Base-by-base conservation (phyloP, 2,113 vertebrate species). In the Prinia subflava region DNA sequence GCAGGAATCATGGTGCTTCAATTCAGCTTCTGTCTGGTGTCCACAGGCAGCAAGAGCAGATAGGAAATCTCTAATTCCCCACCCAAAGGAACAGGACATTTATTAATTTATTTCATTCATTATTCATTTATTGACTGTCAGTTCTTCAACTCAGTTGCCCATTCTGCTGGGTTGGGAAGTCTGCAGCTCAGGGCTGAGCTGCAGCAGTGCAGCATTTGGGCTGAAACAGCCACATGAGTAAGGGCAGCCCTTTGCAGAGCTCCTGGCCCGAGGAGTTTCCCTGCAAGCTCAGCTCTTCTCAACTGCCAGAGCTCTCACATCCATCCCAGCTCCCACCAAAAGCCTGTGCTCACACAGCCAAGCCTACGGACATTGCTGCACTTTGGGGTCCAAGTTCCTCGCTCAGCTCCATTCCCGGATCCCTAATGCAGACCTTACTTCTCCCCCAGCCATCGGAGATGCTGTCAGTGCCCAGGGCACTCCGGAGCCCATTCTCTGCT, bases 401-500 rank as follows among this genome's bases (percentile, higher is more conserved):
- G 0, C 22, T 19, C 5, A 2, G 3, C 30, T 52, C 60, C 47
- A 18, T 35, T 35, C 42, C 47, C 52, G 42, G 28, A 10, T 15
- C 47, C 21, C n/a, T 23, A 35, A 11, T 0, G 6, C 64, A 33
- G 77, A n/a, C 46, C 35, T 39, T 46, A 20, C 63, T 59, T 55
- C 24, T 15, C 3, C 33, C 8, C 3, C 13, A 25, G 69, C 7
- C 55, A 11, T 1, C 41, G 64, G 47, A 68, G 35, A 6, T 0
- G 27, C 31, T 55, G n/a, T 31, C 42, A 52, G 59, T 0, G 4
- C 25, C 41, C 3, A 1, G 27, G 30, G 35, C 0, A 0, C 62
- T 44, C 57, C 15, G 76, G 41, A 83, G 37, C 69, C 31, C 2
- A 0, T 18, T 6, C 74, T 62, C 67, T 14, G 30, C 0, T 35